Evolutionary conservation across 2,888 invertebrate species (phyloP), one percentile per base, ranked within the genome.

Genomic region (Acronicta alni): DNA sequence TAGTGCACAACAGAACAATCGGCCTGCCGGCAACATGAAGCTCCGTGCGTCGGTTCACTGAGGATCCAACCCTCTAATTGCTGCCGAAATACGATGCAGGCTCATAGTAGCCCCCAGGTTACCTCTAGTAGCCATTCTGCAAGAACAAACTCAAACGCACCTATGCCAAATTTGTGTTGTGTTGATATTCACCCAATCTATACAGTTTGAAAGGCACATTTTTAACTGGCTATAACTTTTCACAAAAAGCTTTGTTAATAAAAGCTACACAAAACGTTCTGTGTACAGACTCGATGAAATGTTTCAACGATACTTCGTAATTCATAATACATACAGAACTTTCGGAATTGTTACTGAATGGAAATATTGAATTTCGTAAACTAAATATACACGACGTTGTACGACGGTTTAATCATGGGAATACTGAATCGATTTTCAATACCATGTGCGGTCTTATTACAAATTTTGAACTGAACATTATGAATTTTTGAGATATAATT

Each of bases 291-390:
- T 57, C 58, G 45, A 56, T 73, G 46, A 63, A 74, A 64, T 57
- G 41, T 46, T 64, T 46, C 63, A 42, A 57, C 54, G 42, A 41
- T 74, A 57, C 56, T 74, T 69, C 17, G 16, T 55, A 61, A 75
- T 72, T 64, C 62, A 75, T 66, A 72, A 65, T 67, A 62, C 58
- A 59, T 23, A 68, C 58, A 59, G 42, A 66, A 77, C 69, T 74
- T 79, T 80, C 57, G 44, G 65, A 66, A 70, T 67, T 74, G 72
- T 72, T 67, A 48, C 65, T 45, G 63, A 65, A 69, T 67, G 68
- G 73, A 57, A 76, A 79, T 75, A 75, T 77, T 74, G 64, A 73
- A 70, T 77, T 77, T 80, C 58, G 63, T 48, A 52, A 69, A 72
- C 68, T 57, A 67, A 65, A 73, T 59, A 73, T 59, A 72, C 47